Percentiles rank a stretch among this genome's conserved stretches.
These are phyloP conservation scores for Diorhabda sublineata DNA, from an alignment of 1,140 invertebrate genomes.

Conservation along the genomic window DNA sequence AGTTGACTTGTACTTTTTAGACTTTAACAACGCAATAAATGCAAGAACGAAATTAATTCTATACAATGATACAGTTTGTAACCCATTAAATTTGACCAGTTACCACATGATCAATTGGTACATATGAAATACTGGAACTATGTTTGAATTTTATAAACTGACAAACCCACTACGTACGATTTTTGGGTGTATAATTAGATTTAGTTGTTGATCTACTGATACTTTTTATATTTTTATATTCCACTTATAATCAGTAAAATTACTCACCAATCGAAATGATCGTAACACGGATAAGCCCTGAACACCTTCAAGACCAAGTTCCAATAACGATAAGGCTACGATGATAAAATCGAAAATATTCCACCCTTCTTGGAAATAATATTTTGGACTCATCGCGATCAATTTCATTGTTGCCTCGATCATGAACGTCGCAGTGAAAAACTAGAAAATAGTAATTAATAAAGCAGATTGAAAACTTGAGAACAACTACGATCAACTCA, in stretches of 20 bases:
- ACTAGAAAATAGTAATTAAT: slow-evolving; percentile 58
- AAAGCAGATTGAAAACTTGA: background rate
- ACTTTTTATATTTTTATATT: no score
- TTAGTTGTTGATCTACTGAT: no score
- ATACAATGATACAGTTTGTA: no score
- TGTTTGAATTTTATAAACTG: no score
- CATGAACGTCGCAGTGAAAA: slow-evolving; percentile 96
- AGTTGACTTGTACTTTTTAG: no score
- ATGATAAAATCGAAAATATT: slow-evolving; percentile 99
- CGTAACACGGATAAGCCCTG: slow-evolving; percentile 94
- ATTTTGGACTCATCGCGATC: slow-evolving; percentile 93
- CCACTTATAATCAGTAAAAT: background rate
- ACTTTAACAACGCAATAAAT: no score
- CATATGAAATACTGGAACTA: no score
- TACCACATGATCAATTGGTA: no score
- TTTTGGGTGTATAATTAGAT: no score
- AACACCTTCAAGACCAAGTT: slow-evolving; percentile 88
- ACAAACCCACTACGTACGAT: no score
- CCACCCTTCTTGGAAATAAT: slow-evolving; percentile 98
- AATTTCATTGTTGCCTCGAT: slow-evolving; percentile 95
- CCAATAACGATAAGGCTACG: slow-evolving; percentile 89
- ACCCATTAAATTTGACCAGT: no score
- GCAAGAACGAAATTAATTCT: no score
- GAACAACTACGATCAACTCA: background rate
- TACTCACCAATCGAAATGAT: slow-evolving; percentile 94